Evolutionary conservation across 2,797 vertebrate species (phyloP), one percentile per base, ranked within the genome.

Genomic region (Molossus molossus): DNA sequence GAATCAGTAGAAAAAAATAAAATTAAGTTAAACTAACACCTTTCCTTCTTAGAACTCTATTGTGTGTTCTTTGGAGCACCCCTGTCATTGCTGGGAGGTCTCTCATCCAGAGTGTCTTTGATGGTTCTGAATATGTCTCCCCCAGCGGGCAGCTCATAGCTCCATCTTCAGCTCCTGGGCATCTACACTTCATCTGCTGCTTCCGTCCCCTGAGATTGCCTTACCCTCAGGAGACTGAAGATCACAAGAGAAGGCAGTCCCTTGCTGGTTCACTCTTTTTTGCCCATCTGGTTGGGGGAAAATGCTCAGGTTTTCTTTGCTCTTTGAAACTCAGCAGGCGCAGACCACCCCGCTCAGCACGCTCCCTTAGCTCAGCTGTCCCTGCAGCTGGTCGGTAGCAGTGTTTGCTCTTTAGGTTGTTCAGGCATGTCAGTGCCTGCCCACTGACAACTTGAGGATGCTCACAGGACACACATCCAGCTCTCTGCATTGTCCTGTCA

Each of bases 21-120:
- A 88, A 75, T 75, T 48, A 92, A 85, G 70, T 75, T 55, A 92
- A 90, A 79, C 3, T 11, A 91, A n/a, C 7, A 48, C 40, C 3
- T 64, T 88, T 81, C 18, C 13, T 76, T 64, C 9, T 29, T 83
- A 20, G 37, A 57, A 73, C 23, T 90, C 37, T 21, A 76, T 17
- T 48, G 57, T 82, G 50, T 18, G 60, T 72, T 77, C 13, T n/a
- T 77, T 58, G 58, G 70, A 67, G 65, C 57, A 53, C 37, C 9
- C 0, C 50, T 57, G 5, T 13, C 6, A 29, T 85, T 70, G 27
- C 60, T 55, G 69, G 48, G 40, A 48, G 27, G 57, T 48, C 75
- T 85, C 29, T 48, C 65, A 85, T 72, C 37, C 21, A 37, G 9
- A 55, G 37, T 64, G 55, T 55, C 83, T 67, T 58, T 50, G n/a